These are phyloP conservation scores for Squalus acanthias DNA, from an alignment of 2,797 vertebrate species.

Conservation along the genomic window DNA sequence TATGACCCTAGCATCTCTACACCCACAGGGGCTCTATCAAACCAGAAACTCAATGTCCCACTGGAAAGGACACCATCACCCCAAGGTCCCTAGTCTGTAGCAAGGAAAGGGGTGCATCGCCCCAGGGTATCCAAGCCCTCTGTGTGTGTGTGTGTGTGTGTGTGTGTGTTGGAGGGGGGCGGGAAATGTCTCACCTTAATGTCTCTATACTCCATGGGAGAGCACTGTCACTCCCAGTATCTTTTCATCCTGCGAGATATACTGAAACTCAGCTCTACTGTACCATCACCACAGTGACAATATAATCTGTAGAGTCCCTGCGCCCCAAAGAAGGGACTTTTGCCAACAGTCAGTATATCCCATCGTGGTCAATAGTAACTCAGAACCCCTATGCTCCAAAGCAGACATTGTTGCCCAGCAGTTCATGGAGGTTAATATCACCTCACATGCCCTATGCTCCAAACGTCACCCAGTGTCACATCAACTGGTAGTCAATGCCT, in stretches of 20 bases:
- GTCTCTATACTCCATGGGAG: too few relatives aligned
- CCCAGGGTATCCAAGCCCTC: background rate
- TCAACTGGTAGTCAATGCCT: background rate
- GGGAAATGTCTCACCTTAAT: too few relatives aligned
- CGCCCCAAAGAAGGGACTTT: background rate
- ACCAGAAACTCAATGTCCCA: background rate
- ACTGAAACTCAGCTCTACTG: background rate
- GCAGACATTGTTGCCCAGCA: background rate
- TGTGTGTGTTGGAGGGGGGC: too few relatives aligned
- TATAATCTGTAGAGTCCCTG: background rate
- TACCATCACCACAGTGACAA: background rate
- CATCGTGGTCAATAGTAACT: background rate
- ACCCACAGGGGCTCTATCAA: background rate
- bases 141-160: too few relatives aligned
- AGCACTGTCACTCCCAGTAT: too few relatives aligned
- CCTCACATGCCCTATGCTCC: background rate
- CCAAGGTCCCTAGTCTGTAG: background rate
- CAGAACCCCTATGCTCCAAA: too few relatives aligned
- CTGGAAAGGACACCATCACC: background rate
- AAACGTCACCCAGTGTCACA: too few relatives aligned
- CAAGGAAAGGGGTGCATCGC: background rate
- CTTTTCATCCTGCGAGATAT: background rate
- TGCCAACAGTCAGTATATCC: background rate
- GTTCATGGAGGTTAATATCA: background rate
- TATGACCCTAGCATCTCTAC: background rate